Evolutionary conservation across 1,140 invertebrate species (phyloP), one percentile per base, ranked within the genome.

Genomic region (Rhopalosiphum maidis): DNA sequence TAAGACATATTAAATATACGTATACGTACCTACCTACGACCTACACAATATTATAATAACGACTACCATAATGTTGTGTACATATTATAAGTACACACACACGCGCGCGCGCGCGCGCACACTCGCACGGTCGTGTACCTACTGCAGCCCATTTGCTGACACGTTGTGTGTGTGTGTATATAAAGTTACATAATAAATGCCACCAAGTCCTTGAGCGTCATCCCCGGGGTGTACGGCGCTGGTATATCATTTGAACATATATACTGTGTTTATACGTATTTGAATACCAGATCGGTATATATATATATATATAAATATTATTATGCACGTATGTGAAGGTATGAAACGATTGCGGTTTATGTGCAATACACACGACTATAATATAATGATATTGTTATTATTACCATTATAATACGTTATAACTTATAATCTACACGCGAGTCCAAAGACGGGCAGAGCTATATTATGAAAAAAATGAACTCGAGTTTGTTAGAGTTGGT

Each of bases 121-220:
- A n/a, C n/a, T n/a, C n/a, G n/a, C n/a, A n/a, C n/a, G n/a, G n/a
- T 30, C 60, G 25, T 30, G n/a, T 60, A 8, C 1, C 9, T 46
- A 46, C 9, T 46, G 46, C 11, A 9, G 18, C 25, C 60, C 60
- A 30, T 30, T 30, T 68, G 9, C 11, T n/a, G 60, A 68, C 60
- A 15, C 60, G 30, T 68, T 30, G 60, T 68, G 30, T 68, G n/a
- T n/a, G n/a, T n/a, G 3, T 37, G 25, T 68, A 68, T 30, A 60
- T 68, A 68, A 68, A 30, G 25, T 68, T n/a, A 68, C 43, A 86
- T 86, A 86, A 46, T 86, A 86, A 46, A 86, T 86, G 83, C 83
- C 83, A 41, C 25, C 25, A 30, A 43, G 83, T 86, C 83, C 83
- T 86, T 86, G 41, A 46, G 41, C 83, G 43, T 41, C 83, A 86